Evolutionary conservation across 2,797 vertebrate species (phyloP), one percentile per base, ranked within the genome.

Genomic region (Delichon dasypus): DNA sequence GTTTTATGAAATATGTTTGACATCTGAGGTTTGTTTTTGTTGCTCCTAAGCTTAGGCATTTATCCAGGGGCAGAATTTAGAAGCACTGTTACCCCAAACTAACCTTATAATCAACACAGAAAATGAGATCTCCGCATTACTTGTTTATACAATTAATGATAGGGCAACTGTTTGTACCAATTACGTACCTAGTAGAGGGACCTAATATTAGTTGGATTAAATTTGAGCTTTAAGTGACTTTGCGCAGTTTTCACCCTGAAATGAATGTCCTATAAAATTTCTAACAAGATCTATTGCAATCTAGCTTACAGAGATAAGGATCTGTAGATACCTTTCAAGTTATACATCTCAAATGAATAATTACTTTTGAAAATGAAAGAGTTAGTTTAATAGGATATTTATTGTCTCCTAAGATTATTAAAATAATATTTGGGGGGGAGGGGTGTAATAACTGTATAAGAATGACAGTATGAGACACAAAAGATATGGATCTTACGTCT

Each of bases 381-480:
- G 27, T 89, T 94, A 27, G 66, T 94, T 96, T 94, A 97, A 95
- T 81, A 91, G 48, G 81, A 80, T 96, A 93, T 95, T 97, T 95
- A 96, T 92, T 96, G 65, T 95, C 54, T 75, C 75, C 89, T 97
- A 97, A 97, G 78, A 96, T 96, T 94, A 96, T 97, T 96, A 94
- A 96, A 97, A 94, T 89, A 87, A 61, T 97, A 96, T 96, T 96
- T 91, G 92, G 5, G 48, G n/a, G 60, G 5, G 48, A 32, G 60
- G 20, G 54, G 55, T 93, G 96, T 97, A 96, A 95, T 97, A 96
- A 94, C 88, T 93, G 22, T 89, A 34, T 95, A 85, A 96, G 64
- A 96, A 94, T 93, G 86, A 85, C n/a, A 44, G 80, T 94, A 90
- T 96, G 57, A 95, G 94, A 95, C 70, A 91, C 29, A 90, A 48